Conservation (phyloP, 2,888 invertebrate genomes). For the Drosophila diplacantha region DNA sequence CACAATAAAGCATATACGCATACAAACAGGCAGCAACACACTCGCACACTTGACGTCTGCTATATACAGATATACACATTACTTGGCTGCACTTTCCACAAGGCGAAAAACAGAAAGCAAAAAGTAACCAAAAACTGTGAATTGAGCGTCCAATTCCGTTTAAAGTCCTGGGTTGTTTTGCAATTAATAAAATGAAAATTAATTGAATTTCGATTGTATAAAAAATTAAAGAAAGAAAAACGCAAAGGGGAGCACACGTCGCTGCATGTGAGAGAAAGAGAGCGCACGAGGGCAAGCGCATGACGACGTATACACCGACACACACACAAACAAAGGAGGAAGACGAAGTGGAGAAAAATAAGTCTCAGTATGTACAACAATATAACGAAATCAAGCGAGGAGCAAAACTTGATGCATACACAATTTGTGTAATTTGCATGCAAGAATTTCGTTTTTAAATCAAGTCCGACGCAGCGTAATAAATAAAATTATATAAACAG, state of each 20-base stretch:
- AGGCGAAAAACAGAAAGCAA: constrained; percentile 11
- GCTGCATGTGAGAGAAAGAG: constrained; percentile 56
- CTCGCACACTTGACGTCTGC: constrained; percentile 22
- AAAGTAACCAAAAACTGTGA: not conserved
- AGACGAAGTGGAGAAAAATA: constrained; percentile 32
- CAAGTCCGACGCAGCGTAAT: constrained; percentile 20
- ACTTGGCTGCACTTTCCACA: constrained; percentile 33
- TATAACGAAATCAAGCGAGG: constrained; percentile 54
- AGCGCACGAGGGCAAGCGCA: constrained; percentile 64
- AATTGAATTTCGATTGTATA: constrained; percentile 34
- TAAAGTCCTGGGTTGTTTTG: not conserved
- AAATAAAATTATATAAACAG: constrained; percentile 42
- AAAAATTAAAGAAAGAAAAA: constrained; percentile 10
- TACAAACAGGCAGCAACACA: constrained; percentile 14
- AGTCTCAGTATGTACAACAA: constrained; percentile 42
- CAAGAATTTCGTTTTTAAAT: constrained; percentile 18
- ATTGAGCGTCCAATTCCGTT: constrained; percentile 1
- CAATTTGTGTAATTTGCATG: constrained; percentile 38
- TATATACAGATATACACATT: constrained; percentile 56
- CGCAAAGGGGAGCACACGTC: constrained; percentile 30
- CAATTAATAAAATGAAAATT: constrained; percentile 14
- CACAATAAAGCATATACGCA: constrained; percentile 18
- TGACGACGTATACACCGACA: constrained; percentile 55
- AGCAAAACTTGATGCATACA: constrained; percentile 53
- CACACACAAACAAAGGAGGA: constrained; percentile 32